These are phyloP conservation scores for Platynereis dumerilii DNA, from an alignment of 2,888 invertebrate genomes.

Conservation along the genomic window DNA sequence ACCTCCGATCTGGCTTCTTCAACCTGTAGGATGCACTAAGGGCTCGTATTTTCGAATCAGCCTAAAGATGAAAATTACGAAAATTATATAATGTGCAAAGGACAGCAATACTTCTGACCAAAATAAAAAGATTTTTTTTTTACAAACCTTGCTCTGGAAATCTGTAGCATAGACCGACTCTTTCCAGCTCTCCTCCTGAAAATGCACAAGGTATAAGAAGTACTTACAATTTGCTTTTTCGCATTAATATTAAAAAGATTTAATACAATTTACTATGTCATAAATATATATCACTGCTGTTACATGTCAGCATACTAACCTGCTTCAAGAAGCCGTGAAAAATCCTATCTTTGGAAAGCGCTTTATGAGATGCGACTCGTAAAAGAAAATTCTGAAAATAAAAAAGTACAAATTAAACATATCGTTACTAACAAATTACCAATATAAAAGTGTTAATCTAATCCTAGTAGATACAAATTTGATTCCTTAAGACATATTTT, in stretches of 20 bases:
- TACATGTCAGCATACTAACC: too few relatives aligned
- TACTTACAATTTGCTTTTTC: neutral
- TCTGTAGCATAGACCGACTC: constrained; percentile 79
- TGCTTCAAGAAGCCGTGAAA: constrained; percentile 79
- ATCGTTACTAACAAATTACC: too few relatives aligned
- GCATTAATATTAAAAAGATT: too few relatives aligned
- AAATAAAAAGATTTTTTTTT: neutral
- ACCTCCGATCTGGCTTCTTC: constrained; percentile 74
- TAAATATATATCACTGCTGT: too few relatives aligned
- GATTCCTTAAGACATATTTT: too few relatives aligned
- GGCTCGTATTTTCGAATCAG: constrained; percentile 81
- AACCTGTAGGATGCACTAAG: constrained; percentile 77
- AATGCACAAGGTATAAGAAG: constrained; percentile 50
- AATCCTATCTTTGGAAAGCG: constrained; percentile 76
- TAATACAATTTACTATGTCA: too few relatives aligned
- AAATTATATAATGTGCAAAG: too few relatives aligned
- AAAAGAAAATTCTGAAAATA: constrained; percentile 74
- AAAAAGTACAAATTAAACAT: constrained; percentile 11
- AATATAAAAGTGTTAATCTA: too few relatives aligned
- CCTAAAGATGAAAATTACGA: constrained; percentile 61
- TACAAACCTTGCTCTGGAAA: constrained; percentile 62
- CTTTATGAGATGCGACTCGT: constrained; percentile 77
- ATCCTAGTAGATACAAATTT: too few relatives aligned
- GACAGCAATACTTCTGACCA: neutral
- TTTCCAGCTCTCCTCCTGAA: constrained; percentile 76